Percentiles rank a stretch among this genome's conserved stretches.
These are phyloP conservation scores for Synanceia verrucosa DNA, from an alignment of 2,797 vertebrate genomes.

Conservation along the genomic window DNA sequence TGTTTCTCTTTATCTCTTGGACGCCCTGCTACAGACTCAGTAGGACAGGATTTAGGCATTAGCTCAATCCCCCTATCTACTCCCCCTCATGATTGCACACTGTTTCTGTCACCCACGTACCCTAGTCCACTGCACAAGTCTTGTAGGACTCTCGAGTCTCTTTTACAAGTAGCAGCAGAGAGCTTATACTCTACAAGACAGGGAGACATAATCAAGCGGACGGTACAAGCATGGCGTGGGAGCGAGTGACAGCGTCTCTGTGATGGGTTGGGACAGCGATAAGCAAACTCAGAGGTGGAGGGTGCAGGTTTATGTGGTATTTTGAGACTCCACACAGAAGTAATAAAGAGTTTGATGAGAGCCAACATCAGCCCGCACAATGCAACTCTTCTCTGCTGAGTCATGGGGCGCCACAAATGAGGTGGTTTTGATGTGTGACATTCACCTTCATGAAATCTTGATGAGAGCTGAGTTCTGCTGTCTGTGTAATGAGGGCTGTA, in stretches of 20 bases:
- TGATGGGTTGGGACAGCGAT: neutral
- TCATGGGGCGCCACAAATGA: conserved; percentile 59
- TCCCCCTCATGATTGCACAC: conserved; percentile 69
- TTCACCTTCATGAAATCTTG: conserved; percentile 80
- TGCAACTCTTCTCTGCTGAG: conserved; percentile 54
- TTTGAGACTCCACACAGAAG: conserved; percentile 29
- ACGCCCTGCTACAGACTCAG: conserved; percentile 68
- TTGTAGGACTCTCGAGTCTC: conserved; percentile 48
- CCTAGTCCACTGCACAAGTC: conserved; percentile 56
- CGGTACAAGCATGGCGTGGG: conserved; percentile 18
- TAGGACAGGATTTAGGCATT: conserved; percentile 75
- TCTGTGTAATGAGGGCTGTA: conserved; percentile 67
- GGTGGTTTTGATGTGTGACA: conserved; percentile 73
- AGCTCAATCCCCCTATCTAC: conserved; percentile 76
- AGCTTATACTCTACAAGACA: conserved; percentile 51
- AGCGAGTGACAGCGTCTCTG: conserved; percentile 7
- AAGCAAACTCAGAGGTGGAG: conserved; percentile 19
- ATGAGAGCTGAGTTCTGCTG: conserved; percentile 73
- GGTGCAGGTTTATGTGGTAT: conserved; percentile 16
- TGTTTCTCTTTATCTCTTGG: conserved; percentile 69
- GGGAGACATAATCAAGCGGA: conserved; percentile 46
- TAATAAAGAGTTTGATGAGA: conserved; percentile 46
- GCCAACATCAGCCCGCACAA: conserved; percentile 24
- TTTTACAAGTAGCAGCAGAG: conserved; percentile 39
- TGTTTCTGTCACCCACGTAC: conserved; percentile 68